These are phyloP conservation scores for Meteorus cinctellus DNA, from an alignment of 2,888 invertebrate genomes.

Conservation along the genomic window DNA sequence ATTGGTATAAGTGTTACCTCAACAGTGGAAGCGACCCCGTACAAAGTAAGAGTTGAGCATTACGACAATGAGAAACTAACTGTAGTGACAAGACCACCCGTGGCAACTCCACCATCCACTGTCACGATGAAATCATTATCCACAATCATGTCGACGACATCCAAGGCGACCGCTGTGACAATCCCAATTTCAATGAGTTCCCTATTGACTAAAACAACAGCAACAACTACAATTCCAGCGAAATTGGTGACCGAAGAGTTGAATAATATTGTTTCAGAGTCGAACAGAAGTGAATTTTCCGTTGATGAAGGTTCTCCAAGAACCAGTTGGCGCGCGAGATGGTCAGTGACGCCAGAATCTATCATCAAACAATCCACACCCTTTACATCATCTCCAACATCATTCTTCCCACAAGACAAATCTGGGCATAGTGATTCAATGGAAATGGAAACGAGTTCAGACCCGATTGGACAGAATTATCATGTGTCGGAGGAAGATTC, in stretches of 20 bases:
- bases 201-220: constrained; percentile 29
- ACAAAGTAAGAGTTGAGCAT: constrained; percentile 71
- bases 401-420: not conserved
- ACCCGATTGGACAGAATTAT: constrained; percentile 66
- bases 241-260: constrained; percentile 71
- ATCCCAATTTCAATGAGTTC: constrained; percentile 31
- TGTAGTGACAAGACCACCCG: constrained; percentile 56
- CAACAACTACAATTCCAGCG: constrained; percentile 57
- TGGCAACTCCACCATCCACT: constrained; percentile 35
- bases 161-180: constrained; percentile 33
- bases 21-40: constrained; percentile 77
- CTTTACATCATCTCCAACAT: constrained; percentile 31
- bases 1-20: constrained; percentile 78
- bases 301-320: constrained; percentile 77
- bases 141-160: constrained; percentile 58
- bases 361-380: constrained; percentile 44
- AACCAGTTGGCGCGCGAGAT: constrained; percentile 69
- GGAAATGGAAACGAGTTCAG: constrained; percentile 54
- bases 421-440: constrained; percentile 54
- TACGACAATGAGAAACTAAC: constrained; percentile 58
- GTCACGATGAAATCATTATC: constrained; percentile 46
- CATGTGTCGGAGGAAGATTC: constrained; percentile 62
- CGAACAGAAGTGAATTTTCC: constrained; percentile 77
- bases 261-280: constrained; percentile 75
- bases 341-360: constrained; percentile 61